Base-by-base conservation (phyloP, 1,140 invertebrate genomes). In the Drosophila saltans region DNA sequence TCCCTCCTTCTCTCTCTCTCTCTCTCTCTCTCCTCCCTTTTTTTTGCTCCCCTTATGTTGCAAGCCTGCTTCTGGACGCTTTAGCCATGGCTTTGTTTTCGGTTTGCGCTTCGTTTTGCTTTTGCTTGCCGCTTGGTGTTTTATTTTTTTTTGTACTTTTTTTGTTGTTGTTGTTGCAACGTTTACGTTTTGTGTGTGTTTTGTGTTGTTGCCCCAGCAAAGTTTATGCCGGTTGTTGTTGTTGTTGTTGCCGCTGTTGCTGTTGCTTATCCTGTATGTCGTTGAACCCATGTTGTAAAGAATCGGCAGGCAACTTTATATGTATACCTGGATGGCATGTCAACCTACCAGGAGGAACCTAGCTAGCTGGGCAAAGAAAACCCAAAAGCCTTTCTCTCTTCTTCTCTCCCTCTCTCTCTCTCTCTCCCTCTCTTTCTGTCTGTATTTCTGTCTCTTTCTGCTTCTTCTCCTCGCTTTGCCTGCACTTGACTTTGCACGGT, bases 201-300 rank as follows among this genome's bases (percentile, higher is more conserved):
- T 64, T 58, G 55, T 75, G 78, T 70, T 83, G 74, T 77, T 79
- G 75, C 69, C 74, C 66, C 66, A 65, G 67, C 75, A 41, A 80
- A 85, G 81, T 88, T 88, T 88, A 78, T 83, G 77, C 83, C 83
- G 81, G 83, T 72, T 80, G 80, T 71, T 72, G 72, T 73, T 77
- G 72, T 55, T 72, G 73, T 55, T 73, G 62, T 67, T 74, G 66
- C 61, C 70, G 64, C 63, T 74, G 63, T 36, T 48, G 55, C 55
- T 81, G 66, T 81, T 78, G 74, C 78, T 84, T 86, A 86, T 86
- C 82, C 83, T 88, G 84, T 80, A 72, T 89, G 84, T 88, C 83
- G 72, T 83, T 88, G 83, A 86, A 86, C 83, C 61, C 85, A 56
- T 62, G 66, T 62, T 72, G 80, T 66, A 73, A 77, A 80, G 76